phyloP scores from a whole-genome alignment of 2,888 invertebrate genomes.

The Hecatera dysodea region DNA sequence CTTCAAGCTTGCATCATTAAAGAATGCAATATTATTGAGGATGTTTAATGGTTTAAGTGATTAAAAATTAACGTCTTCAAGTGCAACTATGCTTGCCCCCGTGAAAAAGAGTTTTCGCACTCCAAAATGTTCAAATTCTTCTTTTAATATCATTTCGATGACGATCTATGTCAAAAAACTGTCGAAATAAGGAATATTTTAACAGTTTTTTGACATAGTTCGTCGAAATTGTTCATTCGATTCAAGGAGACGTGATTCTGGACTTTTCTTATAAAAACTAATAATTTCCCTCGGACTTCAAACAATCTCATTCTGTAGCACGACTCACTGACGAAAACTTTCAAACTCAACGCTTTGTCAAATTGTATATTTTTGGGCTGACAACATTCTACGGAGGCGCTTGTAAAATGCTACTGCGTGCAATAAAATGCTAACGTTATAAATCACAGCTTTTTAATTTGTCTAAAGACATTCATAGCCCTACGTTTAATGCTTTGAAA shows the following conservation, averaged over 20 bases:
- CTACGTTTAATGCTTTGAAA: constrained; percentile 77
- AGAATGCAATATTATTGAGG: background rate
- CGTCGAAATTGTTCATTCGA: too few relatives aligned
- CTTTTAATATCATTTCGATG: too few relatives aligned
- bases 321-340: constrained; percentile 25
- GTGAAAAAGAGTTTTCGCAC: too few relatives aligned
- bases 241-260: too few relatives aligned
- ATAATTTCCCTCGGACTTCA: constrained; percentile 1
- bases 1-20: constrained; percentile 7
- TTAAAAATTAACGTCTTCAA: background rate
- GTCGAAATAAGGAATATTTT: too few relatives aligned
- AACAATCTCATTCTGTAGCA: constrained; percentile 4
- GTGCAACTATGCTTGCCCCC: background rate
- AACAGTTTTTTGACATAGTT: too few relatives aligned
- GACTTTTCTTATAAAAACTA: too few relatives aligned
- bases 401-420: constrained; percentile 68
- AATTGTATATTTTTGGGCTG: constrained; percentile 57
- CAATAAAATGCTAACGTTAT: constrained; percentile 71
- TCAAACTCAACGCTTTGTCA: constrained; percentile 31
- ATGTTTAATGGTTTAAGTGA: background rate
- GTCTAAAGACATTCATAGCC: constrained; percentile 77
- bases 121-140: too few relatives aligned
- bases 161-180: too few relatives aligned
- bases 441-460: constrained; percentile 85
- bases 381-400: constrained; percentile 57